Evolutionary conservation across 2,888 invertebrate species (phyloP), one percentile per base, ranked within the genome.

Genomic region (Mimumesa dahlbomi): DNA sequence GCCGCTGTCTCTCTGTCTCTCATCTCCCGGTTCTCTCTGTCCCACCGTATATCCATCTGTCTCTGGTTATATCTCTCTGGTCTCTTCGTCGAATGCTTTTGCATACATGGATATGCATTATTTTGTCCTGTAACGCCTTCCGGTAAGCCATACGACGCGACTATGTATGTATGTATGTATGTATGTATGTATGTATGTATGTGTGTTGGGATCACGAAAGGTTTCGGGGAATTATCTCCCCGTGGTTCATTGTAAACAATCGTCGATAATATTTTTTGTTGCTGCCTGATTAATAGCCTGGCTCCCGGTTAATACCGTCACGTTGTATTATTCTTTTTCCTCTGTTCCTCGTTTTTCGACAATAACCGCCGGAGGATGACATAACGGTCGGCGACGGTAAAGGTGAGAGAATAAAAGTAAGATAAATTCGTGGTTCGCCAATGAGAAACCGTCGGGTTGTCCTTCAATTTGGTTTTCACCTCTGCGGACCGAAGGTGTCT

Each of bases 1-100:
- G 81, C 82, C 67, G 78, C 43, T 71, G 72, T 52, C 62, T 63
- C 67, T 65, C 61, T 46, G 19, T 56, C 42, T 36, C 42, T 58
- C 56, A 21, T 40, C 16, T 21, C 54, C 43, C 49, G 16, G n/a
- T 40, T 25, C 25, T 49, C 38, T 40, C 53, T 42, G 38, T 70
- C 58, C 49, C 56, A 38, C 61, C 45, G 34, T 18, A 29, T 25
- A 31, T 36, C 49, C 16, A 48, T 25, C 13, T 13, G 42, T 25
- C 13, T 13, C 50, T 13, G 36, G 61, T 42, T 49, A 29, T 48
- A 5, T 25, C 29, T 9, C 18, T 48, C 13, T 5, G 48, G n/a
- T n/a, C n/a, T n/a, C n/a, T n/a, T n/a, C n/a, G n/a, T 25, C 7
- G 9, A 25, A 45, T 45, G 16, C 19, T 31, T 29, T 16, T 31